A percentile compares a stretch with the other conserved stretches of the same genome.
Evolutionary conservation across 2,888 invertebrate species (phyloP).

Genomic region (Lasioglossum morio): DNA sequence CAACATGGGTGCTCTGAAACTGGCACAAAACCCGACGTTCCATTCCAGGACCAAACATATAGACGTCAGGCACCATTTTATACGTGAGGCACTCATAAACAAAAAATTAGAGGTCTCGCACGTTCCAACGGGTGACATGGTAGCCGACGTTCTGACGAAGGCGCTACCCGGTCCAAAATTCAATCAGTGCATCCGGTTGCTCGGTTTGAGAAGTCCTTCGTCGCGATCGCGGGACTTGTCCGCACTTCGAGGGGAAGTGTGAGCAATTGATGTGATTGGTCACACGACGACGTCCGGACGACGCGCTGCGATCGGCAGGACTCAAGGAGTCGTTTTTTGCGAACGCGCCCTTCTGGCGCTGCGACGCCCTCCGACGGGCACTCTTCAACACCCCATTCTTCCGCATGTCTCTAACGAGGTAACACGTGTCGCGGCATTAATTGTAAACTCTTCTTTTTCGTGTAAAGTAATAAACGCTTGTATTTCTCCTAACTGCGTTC

Average conservation of each 20-base stretch:
- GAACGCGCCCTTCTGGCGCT: too few species aligned
- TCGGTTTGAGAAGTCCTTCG: not conserved
- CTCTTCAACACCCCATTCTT: too few species aligned
- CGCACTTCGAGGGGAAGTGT: not conserved
- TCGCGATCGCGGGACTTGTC: rapidly evolving
- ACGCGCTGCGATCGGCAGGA: too few species aligned
- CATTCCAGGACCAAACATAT: not conserved
- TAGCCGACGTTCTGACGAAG: not conserved
- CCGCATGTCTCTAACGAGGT: too few species aligned
- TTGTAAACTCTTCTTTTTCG: too few species aligned
- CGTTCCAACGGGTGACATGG: not conserved
- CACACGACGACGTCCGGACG: too few species aligned
- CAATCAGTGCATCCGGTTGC: not conserved
- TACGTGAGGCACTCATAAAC: not conserved
- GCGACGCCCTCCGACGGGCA: too few species aligned
- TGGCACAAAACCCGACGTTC: not conserved
- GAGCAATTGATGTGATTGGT: too few species aligned
- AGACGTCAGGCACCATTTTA: not conserved
- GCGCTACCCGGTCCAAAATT: not conserved
- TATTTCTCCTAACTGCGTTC: too few species aligned
- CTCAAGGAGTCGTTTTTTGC: too few species aligned
- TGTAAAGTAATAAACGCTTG: too few species aligned
- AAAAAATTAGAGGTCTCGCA: not conserved
- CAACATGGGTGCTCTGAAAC: not conserved
- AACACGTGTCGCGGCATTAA: too few species aligned